Conservation (phyloP, 2,797 vertebrate species). For the Clarias platycephalus region DNA sequence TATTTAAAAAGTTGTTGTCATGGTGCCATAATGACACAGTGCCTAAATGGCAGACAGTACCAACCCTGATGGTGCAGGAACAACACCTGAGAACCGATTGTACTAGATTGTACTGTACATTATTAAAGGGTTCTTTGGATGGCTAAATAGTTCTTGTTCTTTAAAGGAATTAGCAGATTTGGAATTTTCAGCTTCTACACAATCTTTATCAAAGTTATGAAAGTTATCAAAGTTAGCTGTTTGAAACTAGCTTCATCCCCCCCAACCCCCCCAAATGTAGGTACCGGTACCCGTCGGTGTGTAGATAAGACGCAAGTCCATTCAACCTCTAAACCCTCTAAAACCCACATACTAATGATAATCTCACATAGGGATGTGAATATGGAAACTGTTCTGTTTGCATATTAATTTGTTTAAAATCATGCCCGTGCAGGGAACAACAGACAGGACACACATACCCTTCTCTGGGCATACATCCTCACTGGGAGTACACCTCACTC, state of each 20-base stretch:
- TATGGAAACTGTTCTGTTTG: neutral
- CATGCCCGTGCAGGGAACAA: slow-evolving; percentile 38
- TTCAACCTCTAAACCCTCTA: too few species aligned
- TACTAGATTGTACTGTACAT: neutral
- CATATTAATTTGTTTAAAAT: slow-evolving; percentile 3
- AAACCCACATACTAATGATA: too few species aligned
- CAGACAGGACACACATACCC: slow-evolving; percentile 75
- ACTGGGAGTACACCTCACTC: slow-evolving; percentile 89
- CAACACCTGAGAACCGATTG: neutral
- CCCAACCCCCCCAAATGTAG: neutral
- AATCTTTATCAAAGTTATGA: too few species aligned
- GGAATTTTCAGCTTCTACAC: neutral
- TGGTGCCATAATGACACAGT: neutral
- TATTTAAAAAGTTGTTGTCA: neutral
- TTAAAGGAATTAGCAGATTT: neutral
- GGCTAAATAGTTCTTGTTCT: neutral
- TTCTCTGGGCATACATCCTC: slow-evolving; percentile 96
- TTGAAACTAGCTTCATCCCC: too few species aligned
- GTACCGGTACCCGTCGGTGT: neutral
- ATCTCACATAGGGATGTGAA: too few species aligned
- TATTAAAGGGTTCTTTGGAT: too few species aligned
- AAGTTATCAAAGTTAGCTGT: too few species aligned
- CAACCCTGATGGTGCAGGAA: neutral
- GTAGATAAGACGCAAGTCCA: too few species aligned
- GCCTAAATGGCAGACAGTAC: neutral